These are phyloP conservation scores for Aspidapion aeneum DNA, from an alignment of 2,888 invertebrate species.

Conservation along the genomic window DNA sequence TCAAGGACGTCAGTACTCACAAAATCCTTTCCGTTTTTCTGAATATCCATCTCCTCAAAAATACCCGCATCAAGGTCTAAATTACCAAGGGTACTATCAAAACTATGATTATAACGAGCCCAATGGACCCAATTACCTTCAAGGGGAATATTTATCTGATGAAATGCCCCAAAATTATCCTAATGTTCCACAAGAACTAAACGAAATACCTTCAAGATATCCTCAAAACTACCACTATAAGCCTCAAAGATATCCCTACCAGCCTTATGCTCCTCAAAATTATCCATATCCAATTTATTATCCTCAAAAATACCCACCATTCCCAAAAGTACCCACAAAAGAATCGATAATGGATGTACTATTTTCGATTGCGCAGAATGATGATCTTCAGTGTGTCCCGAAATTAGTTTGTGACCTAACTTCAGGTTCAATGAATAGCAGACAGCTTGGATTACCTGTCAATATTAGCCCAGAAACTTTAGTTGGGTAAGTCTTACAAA, in stretches of 20 bases:
- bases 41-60: neutral
- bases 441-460: constrained; percentile 42
- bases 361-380: constrained; percentile 63
- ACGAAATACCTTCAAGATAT: constrained; percentile 11
- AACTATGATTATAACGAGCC: neutral
- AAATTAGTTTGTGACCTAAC: constrained; percentile 76
- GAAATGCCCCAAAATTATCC: constrained; percentile 20
- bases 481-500: constrained; percentile 60
- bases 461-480: constrained; percentile 54
- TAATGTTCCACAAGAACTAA: constrained; percentile 3
- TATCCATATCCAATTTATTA: constrained; percentile 14
- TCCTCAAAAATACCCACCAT: constrained; percentile 7
- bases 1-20: neutral
- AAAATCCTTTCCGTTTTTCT: neutral
- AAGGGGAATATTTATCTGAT: neutral
- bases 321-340: constrained; percentile 6
- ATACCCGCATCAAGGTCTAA: constrained; percentile 17
- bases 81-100: constrained; percentile 13
- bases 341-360: constrained; percentile 50
- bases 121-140: neutral
- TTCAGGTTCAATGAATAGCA: constrained; percentile 48
- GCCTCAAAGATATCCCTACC: constrained; percentile 18
- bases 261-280: constrained; percentile 11
- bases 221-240: constrained; percentile 17
- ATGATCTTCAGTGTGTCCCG: constrained; percentile 77